Conservation (phyloP, 2,888 invertebrate genomes). For the Leptothorax acervorum region DNA sequence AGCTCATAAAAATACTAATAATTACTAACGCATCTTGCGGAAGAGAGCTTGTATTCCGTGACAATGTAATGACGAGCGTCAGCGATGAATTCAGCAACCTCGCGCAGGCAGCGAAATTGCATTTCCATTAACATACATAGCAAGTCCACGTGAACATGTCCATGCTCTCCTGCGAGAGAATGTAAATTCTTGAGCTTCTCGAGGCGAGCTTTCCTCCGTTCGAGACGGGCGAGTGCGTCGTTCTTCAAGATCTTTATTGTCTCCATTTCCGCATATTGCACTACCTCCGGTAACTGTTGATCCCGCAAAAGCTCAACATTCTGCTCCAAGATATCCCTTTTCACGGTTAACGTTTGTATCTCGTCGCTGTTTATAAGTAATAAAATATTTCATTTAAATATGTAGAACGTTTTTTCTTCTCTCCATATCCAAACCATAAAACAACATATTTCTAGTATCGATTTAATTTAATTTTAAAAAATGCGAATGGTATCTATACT, state of each 20-base stretch:
- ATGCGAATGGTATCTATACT: neutral
- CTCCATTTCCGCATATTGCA: constrained; percentile 75
- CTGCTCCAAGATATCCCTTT: constrained; percentile 79
- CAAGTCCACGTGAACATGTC: constrained; percentile 80
- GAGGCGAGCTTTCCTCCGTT: constrained; percentile 73
- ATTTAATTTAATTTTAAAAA: neutral
- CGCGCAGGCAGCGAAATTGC: constrained; percentile 76
- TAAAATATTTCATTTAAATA: constrained; percentile 28
- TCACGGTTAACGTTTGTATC: constrained; percentile 75
- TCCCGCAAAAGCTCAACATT: constrained; percentile 76
- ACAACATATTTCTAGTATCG: neutral
- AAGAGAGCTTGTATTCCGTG: constrained; percentile 79
- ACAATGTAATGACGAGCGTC: constrained; percentile 80
- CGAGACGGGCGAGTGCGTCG: constrained; percentile 75
- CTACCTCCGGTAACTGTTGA: constrained; percentile 72
- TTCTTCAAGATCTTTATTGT: constrained; percentile 77
- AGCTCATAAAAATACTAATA: neutral
- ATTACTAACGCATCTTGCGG: constrained; percentile 79
- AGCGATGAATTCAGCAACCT: constrained; percentile 79
- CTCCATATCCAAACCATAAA: neutral
- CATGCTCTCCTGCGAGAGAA: constrained; percentile 77
- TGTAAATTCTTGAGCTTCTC: constrained; percentile 76
- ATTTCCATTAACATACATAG: constrained; percentile 81
- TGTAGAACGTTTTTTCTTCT: neutral
- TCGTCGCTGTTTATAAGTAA: constrained; percentile 74